These are phyloP conservation scores for Gulo gulo DNA, from an alignment of 2,113 vertebrate genomes.

Conservation along the genomic window DNA sequence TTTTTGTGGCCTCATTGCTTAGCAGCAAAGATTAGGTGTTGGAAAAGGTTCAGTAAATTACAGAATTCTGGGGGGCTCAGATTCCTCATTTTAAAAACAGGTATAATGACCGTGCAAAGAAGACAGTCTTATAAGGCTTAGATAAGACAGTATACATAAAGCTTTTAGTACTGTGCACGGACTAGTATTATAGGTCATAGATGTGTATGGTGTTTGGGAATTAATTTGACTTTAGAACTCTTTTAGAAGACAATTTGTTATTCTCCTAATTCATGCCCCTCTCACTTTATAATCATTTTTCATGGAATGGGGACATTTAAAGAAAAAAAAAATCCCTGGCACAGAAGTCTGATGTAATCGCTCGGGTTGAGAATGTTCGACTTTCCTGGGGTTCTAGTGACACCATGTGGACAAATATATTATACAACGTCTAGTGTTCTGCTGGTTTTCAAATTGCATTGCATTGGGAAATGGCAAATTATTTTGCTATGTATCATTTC, in stretches of 20 bases:
- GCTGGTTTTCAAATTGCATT: not conserved
- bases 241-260: not conserved
- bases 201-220: not conserved
- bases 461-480: not conserved
- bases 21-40: not conserved
- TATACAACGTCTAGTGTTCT: not conserved
- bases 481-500: not conserved
- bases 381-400: conserved; percentile 58
- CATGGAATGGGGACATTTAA: not conserved
- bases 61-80: not conserved
- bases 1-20: not conserved
- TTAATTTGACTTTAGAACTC: not conserved
- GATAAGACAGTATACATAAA: not conserved
- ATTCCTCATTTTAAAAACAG: not conserved
- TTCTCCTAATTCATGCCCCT: not conserved
- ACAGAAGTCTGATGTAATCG: not conserved
- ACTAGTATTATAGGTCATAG: not conserved
- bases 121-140: not conserved
- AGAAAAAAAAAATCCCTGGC: not conserved
- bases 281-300: conserved; percentile 23
- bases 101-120: not conserved
- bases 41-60: not conserved
- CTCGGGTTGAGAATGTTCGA: fast-evolving
- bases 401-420: conserved; percentile 67
- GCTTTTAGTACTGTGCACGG: not conserved